These are phyloP conservation scores for Pachyrhynchus sulphureomaculatus DNA, from an alignment of 1,140 invertebrate genomes.

Conservation along the genomic window DNA sequence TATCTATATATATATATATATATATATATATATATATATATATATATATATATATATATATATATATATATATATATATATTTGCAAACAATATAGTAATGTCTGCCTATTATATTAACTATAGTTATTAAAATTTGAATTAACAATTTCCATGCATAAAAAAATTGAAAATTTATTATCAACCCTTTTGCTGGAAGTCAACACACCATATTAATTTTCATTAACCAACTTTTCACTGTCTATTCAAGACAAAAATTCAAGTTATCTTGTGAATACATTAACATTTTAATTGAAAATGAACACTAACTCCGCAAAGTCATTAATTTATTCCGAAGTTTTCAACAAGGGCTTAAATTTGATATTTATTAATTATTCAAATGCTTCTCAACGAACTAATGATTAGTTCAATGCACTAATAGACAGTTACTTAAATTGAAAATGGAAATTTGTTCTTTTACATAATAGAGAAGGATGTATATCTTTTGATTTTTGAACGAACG, in stretches of 20 bases:
- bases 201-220: neutral
- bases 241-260: constrained; percentile 21
- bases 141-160: too few species aligned
- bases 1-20: too few species aligned
- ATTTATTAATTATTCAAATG: constrained; percentile 18
- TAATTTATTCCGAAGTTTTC: constrained; percentile 20
- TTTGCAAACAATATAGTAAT: too few species aligned
- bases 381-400: neutral
- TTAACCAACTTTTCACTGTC: constrained; percentile 6
- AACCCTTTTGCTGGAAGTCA: neutral
- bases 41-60: too few species aligned
- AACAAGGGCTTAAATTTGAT: constrained; percentile 16
- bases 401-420: neutral
- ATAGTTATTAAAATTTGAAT: too few species aligned
- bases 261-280: constrained; percentile 20
- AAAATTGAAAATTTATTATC: neutral
- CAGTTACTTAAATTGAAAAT: too few species aligned
- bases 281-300: constrained; percentile 24
- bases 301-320: constrained; percentile 17
- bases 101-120: too few species aligned
- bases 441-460: too few species aligned
- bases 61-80: too few species aligned
- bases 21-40: too few species aligned
- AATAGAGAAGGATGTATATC: too few species aligned
- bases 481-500: too few species aligned